Evolutionary conservation across 2,797 vertebrate genomes (phyloP).

Genomic region (Melanotaenia maccullochi): DNA sequence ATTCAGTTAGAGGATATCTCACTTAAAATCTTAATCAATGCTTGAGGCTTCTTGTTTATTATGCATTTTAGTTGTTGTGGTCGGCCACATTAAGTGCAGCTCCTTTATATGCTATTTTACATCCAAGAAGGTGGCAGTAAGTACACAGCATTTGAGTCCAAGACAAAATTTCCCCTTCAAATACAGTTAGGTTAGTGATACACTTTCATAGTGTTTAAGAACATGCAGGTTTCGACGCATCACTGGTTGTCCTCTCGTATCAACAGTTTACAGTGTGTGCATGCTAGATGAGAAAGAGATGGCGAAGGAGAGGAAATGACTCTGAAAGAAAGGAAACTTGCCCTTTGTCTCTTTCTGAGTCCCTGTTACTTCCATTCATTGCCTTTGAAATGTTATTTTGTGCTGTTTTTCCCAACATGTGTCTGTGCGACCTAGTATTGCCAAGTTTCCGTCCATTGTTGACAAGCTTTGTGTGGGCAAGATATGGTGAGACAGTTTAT

Average conservation of each 20-base stretch:
- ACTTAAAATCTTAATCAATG: too few species aligned
- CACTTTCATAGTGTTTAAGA: not conserved
- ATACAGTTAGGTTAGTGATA: not conserved
- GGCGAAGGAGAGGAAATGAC: constrained; percentile 56
- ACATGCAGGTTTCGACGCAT: not conserved
- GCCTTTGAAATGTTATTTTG: constrained; percentile 72
- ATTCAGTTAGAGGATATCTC: too few species aligned
- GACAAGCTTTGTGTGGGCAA: constrained; percentile 40
- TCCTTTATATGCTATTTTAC: not conserved
- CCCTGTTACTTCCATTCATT: constrained; percentile 26
- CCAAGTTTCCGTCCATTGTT: constrained; percentile 82
- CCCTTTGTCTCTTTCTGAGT: constrained; percentile 61
- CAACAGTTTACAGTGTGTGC: constrained; percentile 1
- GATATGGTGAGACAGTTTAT: constrained; percentile 29
- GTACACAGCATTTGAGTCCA: not conserved
- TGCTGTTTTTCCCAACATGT: constrained; percentile 67
- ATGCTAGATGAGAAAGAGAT: constrained; percentile 11
- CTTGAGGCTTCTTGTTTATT: not conserved
- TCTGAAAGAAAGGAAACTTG: constrained; percentile 79
- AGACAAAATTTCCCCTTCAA: not conserved
- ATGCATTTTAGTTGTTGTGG: not conserved
- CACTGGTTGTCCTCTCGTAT: not conserved
- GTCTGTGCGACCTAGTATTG: constrained; percentile 49
- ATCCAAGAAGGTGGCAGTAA: not conserved
- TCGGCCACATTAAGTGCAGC: not conserved